Evolutionary conservation across 1,140 invertebrate species (phyloP), one percentile per base, ranked within the genome.

Genomic region (Nasonia longicornis): DNA sequence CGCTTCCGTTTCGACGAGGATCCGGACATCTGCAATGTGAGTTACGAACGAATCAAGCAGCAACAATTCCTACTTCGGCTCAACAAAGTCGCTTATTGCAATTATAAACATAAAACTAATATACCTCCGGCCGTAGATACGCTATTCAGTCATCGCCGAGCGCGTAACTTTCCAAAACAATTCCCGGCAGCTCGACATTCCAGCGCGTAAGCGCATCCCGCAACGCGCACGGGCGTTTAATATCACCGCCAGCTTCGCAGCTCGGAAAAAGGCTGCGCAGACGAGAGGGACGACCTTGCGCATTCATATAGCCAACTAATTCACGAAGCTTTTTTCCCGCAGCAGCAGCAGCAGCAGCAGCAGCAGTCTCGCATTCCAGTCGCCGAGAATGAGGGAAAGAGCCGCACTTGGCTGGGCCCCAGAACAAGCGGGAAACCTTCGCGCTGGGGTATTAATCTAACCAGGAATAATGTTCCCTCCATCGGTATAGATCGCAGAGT

Each of bases 1-100:
- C 93, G 96, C 83, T 94, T 96, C 86, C 93, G 95, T 70, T 96
- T 95, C 90, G 97, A 98, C 87, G 96, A 97, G 88, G 93, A 93
- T 72, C 89, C 89, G 1, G 93, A 94, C 82, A 89, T 92, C 75
- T 96, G 95, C 87, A 86, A 91, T 85, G 95, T 96, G 90, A 94
- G 93, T 92, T 58, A 26, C 26, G 4, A 58, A 58, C 14, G 14
- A 16, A n/a, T 16, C 26, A 26, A 26, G 0, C 26, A 26, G 26
- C 26, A 26, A 26, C 26, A 26, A 26, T 26, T 26, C 26, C 26
- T 26, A 26, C 1, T 26, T 26, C 26, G 26, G 26, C 26, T 26
- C 26, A 26, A 26, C 26, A 26, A 26, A 26, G 26, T 26, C 26
- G 26, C 26, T 26, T 26, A 26, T 26, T 26, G 26, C 26, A 26